Base-by-base conservation (phyloP, 92 coral and sea anemone genomes). In the Plumapathes pennacea region DNA sequence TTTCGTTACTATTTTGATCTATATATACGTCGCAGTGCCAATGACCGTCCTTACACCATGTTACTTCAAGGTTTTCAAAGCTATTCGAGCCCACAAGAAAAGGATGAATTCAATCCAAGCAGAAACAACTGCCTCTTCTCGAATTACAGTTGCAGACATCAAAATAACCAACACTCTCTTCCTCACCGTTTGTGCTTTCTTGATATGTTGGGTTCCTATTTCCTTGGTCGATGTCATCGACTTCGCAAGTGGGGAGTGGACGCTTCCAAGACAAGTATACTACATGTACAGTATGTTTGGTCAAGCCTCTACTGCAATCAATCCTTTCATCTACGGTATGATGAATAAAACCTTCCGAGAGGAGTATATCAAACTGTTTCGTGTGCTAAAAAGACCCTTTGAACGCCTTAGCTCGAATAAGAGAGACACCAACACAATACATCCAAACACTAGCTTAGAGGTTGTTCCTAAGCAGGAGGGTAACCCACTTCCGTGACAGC, bases 321-420 rank as follows among this genome's bases (percentile, higher is more conserved):
- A 85, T 14, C 94, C 94, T 0, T 33, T 81, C 37, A 80, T 85
- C 61, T 85, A 85, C 29, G 87, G 92, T n/a, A 80, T 74, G 33
- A 80, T 85, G 92, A 85, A 85, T 74, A 85, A 72, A 46, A 75
- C 81, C 10, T 85, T 85, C 20, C 67, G 94, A 29, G 83, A 75
- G 21, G 89, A 82, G 34, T 82, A 82, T 47, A 74, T 48, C 55
- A 48, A 53, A 25, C 53, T 66, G 17, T 66, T 66, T 38, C 26
- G 36, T 14, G n/a, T n/a, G n/a, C n/a, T n/a, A n/a, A n/a, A n/a
- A n/a, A n/a, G n/a, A n/a, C n/a, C n/a, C n/a, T n/a, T n/a, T n/a
- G n/a, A n/a, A n/a, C n/a, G n/a, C n/a, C n/a, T n/a, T n/a, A n/a
- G n/a, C n/a, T n/a, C n/a, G n/a, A n/a, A n/a, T n/a, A n/a, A n/a